A percentile compares a stretch with the other conserved stretches of the same genome.
phyloP scores from a whole-genome alignment of 2,113 vertebrate species.

The Cryptoleucopteryx plumbea region DNA sequence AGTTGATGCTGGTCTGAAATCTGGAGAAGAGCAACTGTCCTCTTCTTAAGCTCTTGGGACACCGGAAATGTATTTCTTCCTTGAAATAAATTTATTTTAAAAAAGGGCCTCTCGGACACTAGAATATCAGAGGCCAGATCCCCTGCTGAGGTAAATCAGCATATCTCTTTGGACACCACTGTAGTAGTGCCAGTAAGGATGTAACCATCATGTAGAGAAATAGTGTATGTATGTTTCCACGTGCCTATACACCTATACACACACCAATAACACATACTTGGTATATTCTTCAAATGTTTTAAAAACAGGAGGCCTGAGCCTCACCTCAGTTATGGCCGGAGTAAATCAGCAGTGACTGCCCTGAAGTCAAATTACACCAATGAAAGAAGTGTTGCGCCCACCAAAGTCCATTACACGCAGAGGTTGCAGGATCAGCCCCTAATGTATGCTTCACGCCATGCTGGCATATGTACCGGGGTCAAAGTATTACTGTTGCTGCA shows the following conservation, averaged over 20 bases:
- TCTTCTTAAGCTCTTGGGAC: background rate
- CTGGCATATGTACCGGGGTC: conserved; percentile 60
- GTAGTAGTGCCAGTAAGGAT: background rate
- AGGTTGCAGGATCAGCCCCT: background rate
- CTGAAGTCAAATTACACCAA: background rate
- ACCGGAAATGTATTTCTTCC: background rate
- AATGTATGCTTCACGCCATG: background rate
- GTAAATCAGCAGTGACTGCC: background rate
- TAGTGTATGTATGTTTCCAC: background rate
- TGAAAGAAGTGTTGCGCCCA: background rate
- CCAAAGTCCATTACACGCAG: conserved; percentile 11
- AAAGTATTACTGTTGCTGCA: conserved; percentile 66
- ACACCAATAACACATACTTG: background rate
- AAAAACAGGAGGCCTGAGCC: background rate
- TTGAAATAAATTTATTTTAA: background rate
- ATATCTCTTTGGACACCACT: background rate
- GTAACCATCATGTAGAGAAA: background rate
- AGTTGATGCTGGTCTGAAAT: background rate
- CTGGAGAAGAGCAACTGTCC: background rate
- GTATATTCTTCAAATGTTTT: background rate
- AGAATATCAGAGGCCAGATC: background rate
- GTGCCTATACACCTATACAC: no score
- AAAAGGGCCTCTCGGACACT: background rate
- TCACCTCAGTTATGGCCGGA: background rate
- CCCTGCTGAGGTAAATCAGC: background rate